phyloP scores from a whole-genome alignment of 53 echinoderm and acorn worm genomes.

The Holothuria leucospilota region DNA sequence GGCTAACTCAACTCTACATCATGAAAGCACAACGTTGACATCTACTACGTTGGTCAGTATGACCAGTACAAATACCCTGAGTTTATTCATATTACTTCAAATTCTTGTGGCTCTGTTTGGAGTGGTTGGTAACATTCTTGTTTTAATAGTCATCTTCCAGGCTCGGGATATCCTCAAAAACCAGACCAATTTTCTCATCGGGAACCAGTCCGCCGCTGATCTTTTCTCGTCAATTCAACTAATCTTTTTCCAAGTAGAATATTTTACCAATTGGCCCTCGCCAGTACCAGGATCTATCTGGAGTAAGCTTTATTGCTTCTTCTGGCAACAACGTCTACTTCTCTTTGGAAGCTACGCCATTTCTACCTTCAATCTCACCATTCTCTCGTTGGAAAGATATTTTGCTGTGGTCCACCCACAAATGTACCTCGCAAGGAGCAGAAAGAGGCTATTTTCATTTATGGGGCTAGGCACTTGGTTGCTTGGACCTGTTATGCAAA shows the following conservation, averaged over 20 bases:
- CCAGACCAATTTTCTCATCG: conserved; percentile 58
- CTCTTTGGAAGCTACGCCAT: conserved; percentile 76
- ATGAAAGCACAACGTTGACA: too few species aligned
- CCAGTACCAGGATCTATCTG: conserved; percentile 13
- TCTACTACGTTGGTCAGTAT: too few species aligned
- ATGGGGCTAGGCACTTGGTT: conserved; percentile 60
- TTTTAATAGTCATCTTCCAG: not conserved
- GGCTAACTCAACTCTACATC: too few species aligned
- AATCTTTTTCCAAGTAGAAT: conserved; percentile 24
- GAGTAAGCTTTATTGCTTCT: conserved; percentile 66
- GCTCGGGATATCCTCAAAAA: conserved; percentile 25
- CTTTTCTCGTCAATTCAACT: conserved; percentile 35
- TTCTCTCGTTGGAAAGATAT: conserved; percentile 78
- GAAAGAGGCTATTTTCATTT: conserved; percentile 50
- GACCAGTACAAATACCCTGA: not conserved
- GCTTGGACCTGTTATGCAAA: conserved; percentile 72
- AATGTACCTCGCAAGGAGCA: conserved; percentile 49
- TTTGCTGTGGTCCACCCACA: conserved; percentile 75
- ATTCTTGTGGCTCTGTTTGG: not conserved
- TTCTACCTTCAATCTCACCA: conserved; percentile 78
- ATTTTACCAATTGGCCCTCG: conserved; percentile 30
- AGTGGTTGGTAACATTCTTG: not conserved
- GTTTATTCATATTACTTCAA: not conserved
- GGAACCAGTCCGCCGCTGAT: conserved; percentile 52
- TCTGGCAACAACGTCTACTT: conserved; percentile 71